Base-by-base conservation (phyloP, 2,797 vertebrate genomes). In the Chanos chanos region DNA sequence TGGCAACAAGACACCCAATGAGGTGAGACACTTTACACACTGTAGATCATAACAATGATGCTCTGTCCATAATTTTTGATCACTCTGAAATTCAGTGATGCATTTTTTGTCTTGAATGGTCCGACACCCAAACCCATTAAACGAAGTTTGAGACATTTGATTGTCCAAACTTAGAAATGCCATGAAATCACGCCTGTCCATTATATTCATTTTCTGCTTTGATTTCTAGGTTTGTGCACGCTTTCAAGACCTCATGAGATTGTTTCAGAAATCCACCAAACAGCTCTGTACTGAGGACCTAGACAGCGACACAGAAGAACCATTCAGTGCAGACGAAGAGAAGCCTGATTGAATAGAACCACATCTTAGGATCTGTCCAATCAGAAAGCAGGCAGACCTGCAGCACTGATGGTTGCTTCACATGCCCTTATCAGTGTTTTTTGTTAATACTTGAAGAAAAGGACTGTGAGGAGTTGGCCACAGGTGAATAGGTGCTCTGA, bases 211-310 rank as follows among this genome's bases (percentile, higher is more conserved):
- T 19, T 61, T 41, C 18, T 25, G 1, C 10, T 59, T 51, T 56
- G 48, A 13, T 47, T 9, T 33, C 16, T 71, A 98, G 95, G 95
- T 97, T 1, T 85, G 85, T 2, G 85, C 85, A 61, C 91, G 94
- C 0, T 96, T 95, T 74, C 80, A 86, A 6, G 89, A 97, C 12
- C 88, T 98, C 34, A 87, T 97, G 84, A 81, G 70, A 39, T 84
- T 97, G 12, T 98, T 97, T 30, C 92, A 89, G 56, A 91, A 86
- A 0, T 85, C 90, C 19, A 83, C 87, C 33, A 92, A 89, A 0
- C 88, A 85, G 0, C 81, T 81, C 37, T 88, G 85, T 73, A 87
- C 82, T 0, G 87, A 85, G 0, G 87, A 89, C 0, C 79, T 86
- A 8, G 77, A 78, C 48, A 84, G 85, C 4, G 85, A 89, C 16